Evolutionary conservation across 2,888 invertebrate species (phyloP).

Genomic region (Lydus trimaculatus): DNA sequence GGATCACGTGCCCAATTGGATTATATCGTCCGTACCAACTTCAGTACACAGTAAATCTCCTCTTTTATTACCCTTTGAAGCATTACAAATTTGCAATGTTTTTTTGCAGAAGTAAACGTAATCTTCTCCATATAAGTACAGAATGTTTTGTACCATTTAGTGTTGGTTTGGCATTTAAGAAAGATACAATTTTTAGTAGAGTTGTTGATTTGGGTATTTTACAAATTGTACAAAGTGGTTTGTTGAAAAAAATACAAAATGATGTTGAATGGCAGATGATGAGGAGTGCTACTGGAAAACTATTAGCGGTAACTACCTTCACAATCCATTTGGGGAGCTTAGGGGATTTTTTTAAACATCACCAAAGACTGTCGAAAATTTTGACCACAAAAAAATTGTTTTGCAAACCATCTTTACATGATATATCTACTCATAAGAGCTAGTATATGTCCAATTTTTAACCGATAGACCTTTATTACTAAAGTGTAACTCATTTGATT

Average conservation of each 20-base stretch:
- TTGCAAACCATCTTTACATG: no score
- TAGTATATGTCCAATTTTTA: no score
- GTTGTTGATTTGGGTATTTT: conserved; percentile 69
- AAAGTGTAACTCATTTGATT: no score
- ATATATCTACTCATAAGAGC: no score
- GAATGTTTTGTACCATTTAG: conserved; percentile 79
- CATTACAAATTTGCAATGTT: no score
- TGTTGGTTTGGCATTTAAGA: conserved; percentile 71
- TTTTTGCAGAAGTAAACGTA: conserved; percentile 63
- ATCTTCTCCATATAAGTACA: conserved; percentile 73
- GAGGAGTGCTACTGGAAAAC: conserved; percentile 67
- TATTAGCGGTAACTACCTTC: conserved; percentile 76
- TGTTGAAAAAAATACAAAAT: conserved; percentile 70
- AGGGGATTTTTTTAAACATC: conserved; percentile 14
- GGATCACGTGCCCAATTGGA: conserved; percentile 76
- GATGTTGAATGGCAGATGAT: conserved; percentile 79
- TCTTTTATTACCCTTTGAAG: no score
- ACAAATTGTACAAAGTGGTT: conserved; percentile 71
- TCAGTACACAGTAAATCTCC: conserved; percentile 69
- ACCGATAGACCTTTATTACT: no score
- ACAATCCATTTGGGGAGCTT: no score
- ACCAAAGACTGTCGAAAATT: background rate
- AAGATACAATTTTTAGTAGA: conserved; percentile 69
- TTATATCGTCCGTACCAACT: conserved; percentile 77
- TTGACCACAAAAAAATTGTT: background rate